phyloP scores from a whole-genome alignment of 2,113 vertebrate species.

The Megaceryle torquata region DNA sequence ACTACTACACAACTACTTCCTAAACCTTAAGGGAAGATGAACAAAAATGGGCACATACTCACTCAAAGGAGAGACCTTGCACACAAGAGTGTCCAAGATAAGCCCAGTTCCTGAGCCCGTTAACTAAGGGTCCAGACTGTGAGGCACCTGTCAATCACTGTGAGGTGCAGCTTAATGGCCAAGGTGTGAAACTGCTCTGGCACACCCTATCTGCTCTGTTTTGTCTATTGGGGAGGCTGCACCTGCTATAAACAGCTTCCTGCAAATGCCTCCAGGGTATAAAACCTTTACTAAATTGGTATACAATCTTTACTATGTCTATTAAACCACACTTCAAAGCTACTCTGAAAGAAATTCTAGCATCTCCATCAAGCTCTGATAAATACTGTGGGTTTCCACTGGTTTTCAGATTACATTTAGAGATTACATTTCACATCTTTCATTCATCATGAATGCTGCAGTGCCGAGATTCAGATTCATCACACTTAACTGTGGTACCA shows the following conservation, averaged over 20 bases:
- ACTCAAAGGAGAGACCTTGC: too few species aligned
- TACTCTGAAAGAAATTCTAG: background rate
- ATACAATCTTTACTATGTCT: background rate
- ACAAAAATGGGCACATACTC: too few species aligned
- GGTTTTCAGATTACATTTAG: background rate
- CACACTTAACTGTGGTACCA: background rate
- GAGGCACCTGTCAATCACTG: too few species aligned
- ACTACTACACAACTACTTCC: too few species aligned
- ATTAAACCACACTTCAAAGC: background rate
- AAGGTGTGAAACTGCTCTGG: too few species aligned
- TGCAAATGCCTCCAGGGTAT: background rate
- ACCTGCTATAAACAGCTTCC: background rate
- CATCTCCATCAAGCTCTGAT: background rate
- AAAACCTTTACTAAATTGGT: background rate
- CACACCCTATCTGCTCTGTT: too few species aligned
- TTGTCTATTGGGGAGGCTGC: too few species aligned
- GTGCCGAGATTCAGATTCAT: background rate
- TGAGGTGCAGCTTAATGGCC: too few species aligned
- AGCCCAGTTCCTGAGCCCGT: too few species aligned
- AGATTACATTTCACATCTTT: background rate
- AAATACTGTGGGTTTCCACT: background rate
- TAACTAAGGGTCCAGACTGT: too few species aligned
- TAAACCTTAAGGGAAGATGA: too few species aligned
- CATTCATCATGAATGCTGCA: background rate
- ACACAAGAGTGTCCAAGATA: too few species aligned